Evolutionary conservation across 2,797 vertebrate species (phyloP), one percentile per base, ranked within the genome.

Genomic region (Enteromius treurensis): DNA sequence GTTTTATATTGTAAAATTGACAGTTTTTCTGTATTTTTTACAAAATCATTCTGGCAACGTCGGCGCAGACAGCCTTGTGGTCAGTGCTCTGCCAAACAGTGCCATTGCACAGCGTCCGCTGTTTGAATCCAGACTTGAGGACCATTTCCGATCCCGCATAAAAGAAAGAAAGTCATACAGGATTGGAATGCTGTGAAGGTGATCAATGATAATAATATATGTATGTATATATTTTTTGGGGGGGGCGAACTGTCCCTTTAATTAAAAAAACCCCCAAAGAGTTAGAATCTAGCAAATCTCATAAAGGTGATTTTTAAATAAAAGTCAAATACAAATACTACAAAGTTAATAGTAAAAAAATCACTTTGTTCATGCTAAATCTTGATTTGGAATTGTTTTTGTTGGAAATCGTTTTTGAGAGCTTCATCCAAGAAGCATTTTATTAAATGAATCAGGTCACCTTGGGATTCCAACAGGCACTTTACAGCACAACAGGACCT

Each of bases 371-470:
- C 19, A 32, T 21, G 23, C 26, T 21, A 51, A 47, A 10, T 60
- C 10, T 60, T 60, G 9, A 55, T 55, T 53, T 53, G 0, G 17
- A 51, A 40, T 67, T 5, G 4, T 13, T 67, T 68, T 42, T 21
- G 26, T 29, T 5, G 15, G 17, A 74, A 34, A 53, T 4, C 8
- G 13, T 64, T 32, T 64, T 64, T 64, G 29, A 19, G 21, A 40
- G 78, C 37, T 68, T 60, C 4, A 34, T 58, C 49, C 11, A 58
- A 65, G 23, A 47, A 29, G 34, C 19, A 13, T 79, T 84, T 51
- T 40, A 23, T 79, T 62, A 2, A 67, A 81, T 60, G 7, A 69
- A 79, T 65, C 77, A 67, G 81, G 85, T 87, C 85, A 85, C 83
- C 78, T 81, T 86, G 83, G 79, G 40, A 86, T 76, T 47, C 49